Conservation (phyloP, 2,888 invertebrate species). For the Eudemis profundana region DNA sequence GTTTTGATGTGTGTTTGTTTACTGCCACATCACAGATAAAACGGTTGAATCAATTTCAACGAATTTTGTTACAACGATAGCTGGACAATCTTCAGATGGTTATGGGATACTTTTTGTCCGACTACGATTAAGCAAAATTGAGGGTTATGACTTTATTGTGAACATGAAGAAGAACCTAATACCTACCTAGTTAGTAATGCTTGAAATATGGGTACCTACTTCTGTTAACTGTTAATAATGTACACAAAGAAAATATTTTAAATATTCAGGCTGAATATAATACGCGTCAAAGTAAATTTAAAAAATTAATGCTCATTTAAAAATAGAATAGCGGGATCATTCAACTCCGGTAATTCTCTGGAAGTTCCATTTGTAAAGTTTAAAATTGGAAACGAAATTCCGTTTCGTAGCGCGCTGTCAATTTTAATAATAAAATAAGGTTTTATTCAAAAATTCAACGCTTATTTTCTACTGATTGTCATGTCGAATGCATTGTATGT, state of each 20-base stretch:
- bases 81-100: too few relatives aligned
- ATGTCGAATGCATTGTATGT: background rate
- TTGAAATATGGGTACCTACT: too few relatives aligned
- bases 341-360: conserved; percentile 41
- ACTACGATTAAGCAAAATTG: too few relatives aligned
- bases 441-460: conserved; percentile 25
- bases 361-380: conserved; percentile 40
- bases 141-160: too few relatives aligned
- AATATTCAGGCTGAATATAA: conserved; percentile 7
- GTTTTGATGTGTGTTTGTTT: too few relatives aligned
- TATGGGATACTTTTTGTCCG: too few relatives aligned
- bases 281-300: conserved; percentile 18
- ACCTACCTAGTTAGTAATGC: too few relatives aligned
- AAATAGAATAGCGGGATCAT: conserved; percentile 38
- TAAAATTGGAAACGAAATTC: conserved; percentile 38
- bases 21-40: too few relatives aligned
- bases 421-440: conserved; percentile 43
- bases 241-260: background rate
- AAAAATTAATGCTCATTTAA: conserved; percentile 31
- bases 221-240: background rate
- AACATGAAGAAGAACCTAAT: too few relatives aligned
- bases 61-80: too few relatives aligned
- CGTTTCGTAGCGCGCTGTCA: conserved; percentile 37
- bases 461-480: conserved; percentile 32
- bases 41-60: too few relatives aligned